A percentile compares a stretch with the other conserved stretches of the same genome.
phyloP scores from a whole-genome alignment of 2,113 vertebrate species.

The Trachemys scripta region DNA sequence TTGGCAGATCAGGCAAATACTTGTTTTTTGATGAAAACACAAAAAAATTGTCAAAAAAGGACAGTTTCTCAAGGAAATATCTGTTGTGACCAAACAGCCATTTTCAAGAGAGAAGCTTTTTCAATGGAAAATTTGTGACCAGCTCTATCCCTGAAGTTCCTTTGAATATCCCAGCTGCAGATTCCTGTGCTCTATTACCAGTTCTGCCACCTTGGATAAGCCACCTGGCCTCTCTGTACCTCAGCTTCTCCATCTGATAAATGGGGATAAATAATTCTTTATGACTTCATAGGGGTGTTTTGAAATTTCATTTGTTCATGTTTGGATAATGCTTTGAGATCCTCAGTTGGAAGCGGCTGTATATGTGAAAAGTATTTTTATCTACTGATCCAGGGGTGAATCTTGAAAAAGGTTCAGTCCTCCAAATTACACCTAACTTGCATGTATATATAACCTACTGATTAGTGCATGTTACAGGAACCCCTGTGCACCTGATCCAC shows the following conservation, averaged over 20 bases:
- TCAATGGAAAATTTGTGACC: too few species aligned
- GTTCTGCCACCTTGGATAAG: background rate
- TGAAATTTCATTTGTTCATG: background rate
- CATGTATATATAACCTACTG: rapidly evolving
- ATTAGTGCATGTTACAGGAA: rapidly evolving
- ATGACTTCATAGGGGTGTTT: background rate
- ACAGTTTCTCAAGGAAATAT: rapidly evolving
- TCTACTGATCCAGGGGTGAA: background rate
- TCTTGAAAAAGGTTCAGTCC: background rate
- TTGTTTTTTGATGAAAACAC: background rate
- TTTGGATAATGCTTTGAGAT: background rate
- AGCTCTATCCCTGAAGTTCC: background rate
- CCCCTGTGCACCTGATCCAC: rapidly evolving
- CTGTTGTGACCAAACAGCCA: rapidly evolving
- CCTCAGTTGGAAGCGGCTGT: background rate
- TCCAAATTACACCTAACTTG: background rate
- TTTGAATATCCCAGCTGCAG: background rate
- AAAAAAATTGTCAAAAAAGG: background rate
- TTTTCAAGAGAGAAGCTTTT: background rate
- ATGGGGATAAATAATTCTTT: too few species aligned
- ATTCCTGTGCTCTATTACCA: background rate
- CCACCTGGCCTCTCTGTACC: background rate
- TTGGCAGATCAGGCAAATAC: background rate
- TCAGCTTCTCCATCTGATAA: background rate
- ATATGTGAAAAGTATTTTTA: background rate